Conservation (phyloP, 1,140 invertebrate genomes). For the Drosophila auraria region DNA sequence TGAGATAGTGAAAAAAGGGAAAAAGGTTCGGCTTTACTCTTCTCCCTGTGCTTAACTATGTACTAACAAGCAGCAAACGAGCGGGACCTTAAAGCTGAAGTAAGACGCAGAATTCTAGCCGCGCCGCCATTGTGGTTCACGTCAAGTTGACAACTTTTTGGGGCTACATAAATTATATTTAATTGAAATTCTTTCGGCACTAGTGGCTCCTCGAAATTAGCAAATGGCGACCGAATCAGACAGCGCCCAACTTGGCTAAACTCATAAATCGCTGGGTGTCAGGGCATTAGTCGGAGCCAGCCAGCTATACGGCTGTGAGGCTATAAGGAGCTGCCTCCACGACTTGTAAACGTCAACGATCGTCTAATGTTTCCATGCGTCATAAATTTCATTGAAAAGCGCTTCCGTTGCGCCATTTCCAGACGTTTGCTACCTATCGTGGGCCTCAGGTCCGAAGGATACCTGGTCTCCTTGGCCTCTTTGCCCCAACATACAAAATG, state of each 20-base stretch:
- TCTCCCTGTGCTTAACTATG: slow-evolving; percentile 20
- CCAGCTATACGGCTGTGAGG: neutral
- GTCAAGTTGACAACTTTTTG: slow-evolving; percentile 63
- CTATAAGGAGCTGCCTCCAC: slow-evolving; percentile 20
- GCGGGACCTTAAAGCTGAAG: slow-evolving; percentile 16
- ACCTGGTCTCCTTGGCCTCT: slow-evolving; percentile 33
- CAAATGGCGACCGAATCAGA: slow-evolving; percentile 60
- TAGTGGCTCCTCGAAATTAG: slow-evolving; percentile 58
- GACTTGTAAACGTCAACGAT: slow-evolving; percentile 82
- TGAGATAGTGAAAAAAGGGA: slow-evolving; percentile 69
- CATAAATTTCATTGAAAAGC: slow-evolving; percentile 84
- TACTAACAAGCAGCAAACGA: slow-evolving; percentile 65
- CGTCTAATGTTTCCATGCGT: slow-evolving; percentile 84
- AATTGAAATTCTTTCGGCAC: slow-evolving; percentile 80
- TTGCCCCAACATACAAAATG: slow-evolving; percentile 67
- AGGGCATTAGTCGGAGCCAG: slow-evolving; percentile 40
- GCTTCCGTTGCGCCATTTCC: slow-evolving; percentile 82
- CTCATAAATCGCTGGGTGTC: slow-evolving; percentile 70
- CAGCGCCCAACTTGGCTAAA: slow-evolving; percentile 59
- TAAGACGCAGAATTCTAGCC: neutral
- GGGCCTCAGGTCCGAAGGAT: slow-evolving; percentile 5
- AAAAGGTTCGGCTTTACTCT: slow-evolving; percentile 18
- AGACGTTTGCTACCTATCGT: slow-evolving; percentile 21
- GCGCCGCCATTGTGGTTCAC: slow-evolving; percentile 9
- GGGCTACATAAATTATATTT: slow-evolving; percentile 77